Base-by-base conservation (phyloP, 2,797 vertebrate species). In the Tapera naevia region DNA sequence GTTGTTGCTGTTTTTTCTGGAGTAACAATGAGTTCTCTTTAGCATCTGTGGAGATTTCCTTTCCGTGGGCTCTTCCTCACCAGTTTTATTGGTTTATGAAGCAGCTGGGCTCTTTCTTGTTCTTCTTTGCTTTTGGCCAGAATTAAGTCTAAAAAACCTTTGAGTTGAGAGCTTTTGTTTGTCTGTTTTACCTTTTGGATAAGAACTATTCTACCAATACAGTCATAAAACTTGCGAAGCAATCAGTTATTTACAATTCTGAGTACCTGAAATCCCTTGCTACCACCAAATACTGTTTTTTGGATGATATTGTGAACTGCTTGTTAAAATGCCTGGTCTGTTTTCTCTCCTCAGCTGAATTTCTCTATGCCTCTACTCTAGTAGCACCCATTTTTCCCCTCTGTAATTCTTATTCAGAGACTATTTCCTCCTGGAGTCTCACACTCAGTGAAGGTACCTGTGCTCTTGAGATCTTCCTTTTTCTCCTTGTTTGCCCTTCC, bases 401-500 rank as follows among this genome's bases (percentile, higher is more conserved):
- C 88, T 71, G 62, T 35, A 57, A 27, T 88, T 46, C 73, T 33
- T 28, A 70, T 50, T 15, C 30, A 61, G 28, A 7, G 32, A 3
- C 27, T 25, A 39, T 56, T 73, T 58, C 51, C 62, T 57, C 12
- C 72, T 45, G 67, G 69, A 48, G 67, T 23, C 41, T 64, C 23
- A 7, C 8, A 28, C 27, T 32, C 72, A 2, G 46, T 5, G n/a
- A 14, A 37, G 3, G 45, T n/a, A 60, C 86, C 75, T 65, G 15
- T 35, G 61, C 88, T 91, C 80, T 50, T 64, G 85, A 85, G 58
- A 56, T 43, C 58, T 67, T 92, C 62, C 61, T 89, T 78, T 32
- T 74, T 56, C 92, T 96, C 92, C 90, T 89, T 69, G 88, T 28
- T 58, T 1, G 25, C 71, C 90, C 91, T 94, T 93, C 75, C 67